Evolutionary conservation across 2,888 invertebrate genomes (phyloP), one percentile per base, ranked within the genome.

Genomic region (Zonitis immaculata): DNA sequence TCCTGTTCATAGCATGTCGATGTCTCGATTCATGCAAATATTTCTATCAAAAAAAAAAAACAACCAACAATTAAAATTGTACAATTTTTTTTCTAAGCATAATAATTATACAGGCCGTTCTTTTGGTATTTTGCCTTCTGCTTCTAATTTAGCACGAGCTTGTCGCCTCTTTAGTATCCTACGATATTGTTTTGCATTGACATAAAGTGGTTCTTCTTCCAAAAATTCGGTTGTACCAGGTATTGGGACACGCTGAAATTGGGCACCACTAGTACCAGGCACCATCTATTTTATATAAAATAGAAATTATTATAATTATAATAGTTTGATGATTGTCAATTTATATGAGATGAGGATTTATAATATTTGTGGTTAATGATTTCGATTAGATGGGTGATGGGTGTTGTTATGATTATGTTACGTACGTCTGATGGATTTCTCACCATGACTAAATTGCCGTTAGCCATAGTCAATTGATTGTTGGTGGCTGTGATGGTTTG

Each of bases 11-110:
- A 0, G 98, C 98, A 74, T 98, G 97, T 58, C 91, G 82, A 76
- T 98, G 98, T 42, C 97, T 80, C 0, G 97, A 97, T 76, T 97
- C 97, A 69, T 98, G 97, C n/a, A 98, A 81, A 73, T 98, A 98
- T 89, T 96, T 97, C 91, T 93, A 78, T 45, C 81, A 76, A 59
- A 49, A 51, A 20, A 18, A 1, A 44, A 27, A 35, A 18, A 28
- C 3, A 18, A 14, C 11, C 6, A 39, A 18, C 9, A n/a, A n/a
- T 7, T 30, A 7, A 18, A 5, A 14, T 25, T 6, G 28, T 32
- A 3, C 3, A 27, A 27, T 22, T 22, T 22, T 22, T 22, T 22
- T 22, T n/a, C n/a, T 4, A 46, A 18, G 14, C 11, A 12, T 46
- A 44, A 25, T 39, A 44, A 44, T 74, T 78, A 72, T 76, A 92